Evolutionary conservation across 2,113 vertebrate species (phyloP).

Genomic region (Petroica traversi): DNA sequence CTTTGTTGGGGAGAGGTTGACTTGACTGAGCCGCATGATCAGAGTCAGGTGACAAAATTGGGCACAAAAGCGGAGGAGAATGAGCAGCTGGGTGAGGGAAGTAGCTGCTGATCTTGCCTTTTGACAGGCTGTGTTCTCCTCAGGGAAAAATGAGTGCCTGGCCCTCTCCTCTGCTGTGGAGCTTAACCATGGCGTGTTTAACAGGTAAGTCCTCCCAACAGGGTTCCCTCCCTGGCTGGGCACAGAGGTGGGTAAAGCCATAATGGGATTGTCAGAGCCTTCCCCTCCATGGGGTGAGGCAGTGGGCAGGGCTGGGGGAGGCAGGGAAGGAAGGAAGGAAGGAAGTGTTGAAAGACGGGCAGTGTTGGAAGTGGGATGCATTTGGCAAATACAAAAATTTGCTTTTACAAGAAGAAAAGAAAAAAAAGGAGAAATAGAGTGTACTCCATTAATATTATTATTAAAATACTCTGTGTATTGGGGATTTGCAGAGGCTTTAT

Average conservation of each 20-base stretch:
- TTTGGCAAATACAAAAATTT: rapidly evolving
- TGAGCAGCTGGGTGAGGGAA: neutral
- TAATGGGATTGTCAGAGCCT: rapidly evolving
- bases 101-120: neutral
- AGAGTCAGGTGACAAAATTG: constrained; percentile 54
- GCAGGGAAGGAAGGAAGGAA: neutral
- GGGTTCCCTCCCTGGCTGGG: rapidly evolving
- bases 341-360: neutral
- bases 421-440: neutral
- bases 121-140: neutral
- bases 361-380: neutral
- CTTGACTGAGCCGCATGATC: constrained; percentile 46
- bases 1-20: neutral
- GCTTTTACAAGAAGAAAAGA: neutral
- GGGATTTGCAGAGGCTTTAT: neutral
- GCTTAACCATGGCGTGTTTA: neutral
- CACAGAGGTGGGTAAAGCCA: rapidly evolving
- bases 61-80: neutral
- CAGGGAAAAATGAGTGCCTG: constrained; percentile 27
- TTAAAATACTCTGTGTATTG: rapidly evolving
- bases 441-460: too few relatives aligned
- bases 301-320: neutral
- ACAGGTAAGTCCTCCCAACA: neutral
- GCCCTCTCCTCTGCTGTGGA: constrained; percentile 23
- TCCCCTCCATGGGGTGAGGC: rapidly evolving